Evolutionary conservation across 1,140 invertebrate genomes (phyloP).

Genomic region (Drosophila kikkawai): DNA sequence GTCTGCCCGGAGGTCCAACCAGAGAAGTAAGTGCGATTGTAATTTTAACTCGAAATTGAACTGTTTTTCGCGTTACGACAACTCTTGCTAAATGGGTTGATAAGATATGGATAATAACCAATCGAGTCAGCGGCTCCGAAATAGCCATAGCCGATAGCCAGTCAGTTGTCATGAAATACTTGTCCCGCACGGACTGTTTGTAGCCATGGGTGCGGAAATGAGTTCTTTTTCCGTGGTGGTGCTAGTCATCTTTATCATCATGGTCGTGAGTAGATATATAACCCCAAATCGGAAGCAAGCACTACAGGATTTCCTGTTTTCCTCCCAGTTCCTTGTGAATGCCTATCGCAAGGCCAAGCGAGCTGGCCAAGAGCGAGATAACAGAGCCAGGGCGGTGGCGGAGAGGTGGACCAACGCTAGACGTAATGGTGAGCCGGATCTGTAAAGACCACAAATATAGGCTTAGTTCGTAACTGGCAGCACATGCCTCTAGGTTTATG

Average conservation of each 20-base stretch:
- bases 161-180: slow-evolving; percentile 31
- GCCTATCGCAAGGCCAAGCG: slow-evolving; percentile 25
- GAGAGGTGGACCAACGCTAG: not conserved
- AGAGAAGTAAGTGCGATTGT: slow-evolving; percentile 8
- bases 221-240: slow-evolving; percentile 15
- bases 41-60: slow-evolving; percentile 4
- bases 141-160: slow-evolving; percentile 19
- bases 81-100: slow-evolving; percentile 9
- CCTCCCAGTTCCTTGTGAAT: slow-evolving; percentile 32
- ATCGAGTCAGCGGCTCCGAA: slow-evolving; percentile 21
- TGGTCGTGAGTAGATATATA: slow-evolving; percentile 26
- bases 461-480: slow-evolving; percentile 28
- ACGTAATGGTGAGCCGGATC: slow-evolving; percentile 30
- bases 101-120: slow-evolving; percentile 42
- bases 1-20: not conserved
- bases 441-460: slow-evolving; percentile 7
- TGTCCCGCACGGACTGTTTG: not conserved
- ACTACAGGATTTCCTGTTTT: not conserved
- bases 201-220: slow-evolving; percentile 17
- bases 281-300: not conserved
- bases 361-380: not conserved
- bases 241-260: slow-evolving; percentile 25
- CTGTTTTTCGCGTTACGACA: slow-evolving; percentile 10
- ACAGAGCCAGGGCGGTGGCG: not conserved
- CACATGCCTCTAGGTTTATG: slow-evolving; percentile 17